Percentiles rank a stretch among this genome's conserved stretches.
Evolutionary conservation across 2,888 invertebrate genomes (phyloP).

Genomic region (Tetranychus piercei): DNA sequence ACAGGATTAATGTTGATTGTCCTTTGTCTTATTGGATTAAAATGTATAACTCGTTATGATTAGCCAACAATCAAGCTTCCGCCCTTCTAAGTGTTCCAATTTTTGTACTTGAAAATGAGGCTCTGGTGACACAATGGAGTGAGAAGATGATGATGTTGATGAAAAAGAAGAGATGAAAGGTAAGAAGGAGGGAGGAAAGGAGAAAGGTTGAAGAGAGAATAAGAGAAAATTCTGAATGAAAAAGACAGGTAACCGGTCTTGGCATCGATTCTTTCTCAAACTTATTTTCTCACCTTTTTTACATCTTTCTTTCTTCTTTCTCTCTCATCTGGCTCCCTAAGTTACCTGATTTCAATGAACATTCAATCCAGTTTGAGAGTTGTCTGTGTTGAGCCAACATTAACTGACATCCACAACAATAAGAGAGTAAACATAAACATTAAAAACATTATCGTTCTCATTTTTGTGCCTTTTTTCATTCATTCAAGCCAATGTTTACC

Average conservation of each 20-base stretch:
- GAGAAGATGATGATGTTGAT: background rate
- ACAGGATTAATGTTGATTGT: no score
- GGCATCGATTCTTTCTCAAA: background rate
- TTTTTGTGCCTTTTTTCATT: no score
- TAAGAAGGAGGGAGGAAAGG: background rate
- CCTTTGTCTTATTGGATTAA: no score
- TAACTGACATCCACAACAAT: background rate
- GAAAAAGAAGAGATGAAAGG: background rate
- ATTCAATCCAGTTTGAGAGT: background rate
- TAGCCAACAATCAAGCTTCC: background rate
- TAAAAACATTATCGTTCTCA: no score
- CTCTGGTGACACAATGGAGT: slow-evolving; percentile 1
- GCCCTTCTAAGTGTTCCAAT: background rate
- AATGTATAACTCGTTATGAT: no score
- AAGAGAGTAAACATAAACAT: no score
- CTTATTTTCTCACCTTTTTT: slow-evolving; percentile 2
- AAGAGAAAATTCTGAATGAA: background rate
- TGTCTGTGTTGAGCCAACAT: background rate
- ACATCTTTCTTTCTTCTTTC: background rate
- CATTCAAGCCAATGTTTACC: no score
- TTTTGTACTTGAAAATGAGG: background rate
- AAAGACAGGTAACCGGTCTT: background rate
- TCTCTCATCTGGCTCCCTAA: slow-evolving; percentile 3
- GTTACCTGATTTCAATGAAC: background rate
- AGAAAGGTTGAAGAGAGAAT: slow-evolving; percentile 6